These are phyloP conservation scores for Bubo bubo DNA, from an alignment of 2,113 vertebrate species.

Conservation along the genomic window DNA sequence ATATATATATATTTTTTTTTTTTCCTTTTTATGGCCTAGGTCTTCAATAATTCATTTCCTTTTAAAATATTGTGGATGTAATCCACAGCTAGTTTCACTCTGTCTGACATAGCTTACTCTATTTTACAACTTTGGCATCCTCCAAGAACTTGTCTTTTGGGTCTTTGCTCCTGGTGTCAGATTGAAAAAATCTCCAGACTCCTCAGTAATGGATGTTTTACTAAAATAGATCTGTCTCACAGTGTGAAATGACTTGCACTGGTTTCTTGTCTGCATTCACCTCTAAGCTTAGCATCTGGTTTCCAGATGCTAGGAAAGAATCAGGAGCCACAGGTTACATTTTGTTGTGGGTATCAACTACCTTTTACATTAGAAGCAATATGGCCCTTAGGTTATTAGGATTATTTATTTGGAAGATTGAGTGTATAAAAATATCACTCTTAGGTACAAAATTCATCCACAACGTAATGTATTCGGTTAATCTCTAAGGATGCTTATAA, in stretches of 20 bases:
- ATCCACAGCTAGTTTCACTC: neutral
- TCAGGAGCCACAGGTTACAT: fast-evolving
- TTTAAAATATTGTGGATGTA: neutral
- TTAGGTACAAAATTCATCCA: neutral
- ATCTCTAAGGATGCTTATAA: neutral
- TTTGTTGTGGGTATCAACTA: neutral
- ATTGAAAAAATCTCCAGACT: neutral
- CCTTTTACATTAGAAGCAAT: neutral
- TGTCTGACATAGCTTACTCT: neutral
- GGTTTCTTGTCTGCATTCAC: neutral
- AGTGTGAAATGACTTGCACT: neutral
- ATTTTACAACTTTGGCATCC: neutral
- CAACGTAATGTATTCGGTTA: neutral
- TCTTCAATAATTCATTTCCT: neutral
- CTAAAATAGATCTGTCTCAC: neutral
- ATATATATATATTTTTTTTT: too few species aligned
- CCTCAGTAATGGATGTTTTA: neutral
- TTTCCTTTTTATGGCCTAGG: neutral
- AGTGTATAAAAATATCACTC: neutral
- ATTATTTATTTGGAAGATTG: neutral
- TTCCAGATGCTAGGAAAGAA: neutral
- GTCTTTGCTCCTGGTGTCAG: neutral
- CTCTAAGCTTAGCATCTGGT: neutral
- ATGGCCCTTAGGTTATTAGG: neutral
- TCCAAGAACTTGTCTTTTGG: neutral